phyloP scores from a whole-genome alignment of 2,113 vertebrate species.

The Poecile atricapillus region DNA sequence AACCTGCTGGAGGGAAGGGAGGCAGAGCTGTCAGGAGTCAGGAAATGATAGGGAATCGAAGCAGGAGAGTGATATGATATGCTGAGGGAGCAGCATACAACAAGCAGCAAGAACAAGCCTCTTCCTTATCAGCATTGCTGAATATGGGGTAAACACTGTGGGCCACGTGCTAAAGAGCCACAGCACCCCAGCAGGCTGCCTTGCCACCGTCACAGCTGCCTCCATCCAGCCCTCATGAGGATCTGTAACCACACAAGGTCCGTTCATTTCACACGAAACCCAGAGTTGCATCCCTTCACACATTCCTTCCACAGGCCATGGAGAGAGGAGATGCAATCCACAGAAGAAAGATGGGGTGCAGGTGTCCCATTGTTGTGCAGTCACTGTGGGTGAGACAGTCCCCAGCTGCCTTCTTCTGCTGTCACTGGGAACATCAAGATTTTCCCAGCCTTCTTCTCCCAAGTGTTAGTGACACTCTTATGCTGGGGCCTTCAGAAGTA shows the following conservation, averaged over 20 bases:
- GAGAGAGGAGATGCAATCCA: not conserved
- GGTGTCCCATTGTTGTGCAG: no score
- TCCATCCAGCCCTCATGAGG: fast-evolving
- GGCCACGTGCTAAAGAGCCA: not conserved
- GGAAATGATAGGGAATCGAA: not conserved
- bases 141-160: not conserved
- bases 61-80: not conserved
- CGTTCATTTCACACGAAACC: fast-evolving
- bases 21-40: not conserved
- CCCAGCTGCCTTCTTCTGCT: not conserved
- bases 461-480: not conserved
- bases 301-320: not conserved
- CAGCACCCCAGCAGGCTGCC: not conserved
- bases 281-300: not conserved
- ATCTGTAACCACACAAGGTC: not conserved
- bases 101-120: no score
- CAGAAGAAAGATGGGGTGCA: not conserved
- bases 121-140: not conserved
- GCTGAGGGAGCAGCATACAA: not conserved
- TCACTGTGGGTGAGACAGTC: not conserved
- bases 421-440: not conserved
- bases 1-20: not conserved
- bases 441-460: not conserved
- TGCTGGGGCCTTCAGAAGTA: not conserved
- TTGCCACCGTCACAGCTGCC: fast-evolving